phyloP scores from a whole-genome alignment of 2,888 invertebrate species.

The Steromphala cineraria region DNA sequence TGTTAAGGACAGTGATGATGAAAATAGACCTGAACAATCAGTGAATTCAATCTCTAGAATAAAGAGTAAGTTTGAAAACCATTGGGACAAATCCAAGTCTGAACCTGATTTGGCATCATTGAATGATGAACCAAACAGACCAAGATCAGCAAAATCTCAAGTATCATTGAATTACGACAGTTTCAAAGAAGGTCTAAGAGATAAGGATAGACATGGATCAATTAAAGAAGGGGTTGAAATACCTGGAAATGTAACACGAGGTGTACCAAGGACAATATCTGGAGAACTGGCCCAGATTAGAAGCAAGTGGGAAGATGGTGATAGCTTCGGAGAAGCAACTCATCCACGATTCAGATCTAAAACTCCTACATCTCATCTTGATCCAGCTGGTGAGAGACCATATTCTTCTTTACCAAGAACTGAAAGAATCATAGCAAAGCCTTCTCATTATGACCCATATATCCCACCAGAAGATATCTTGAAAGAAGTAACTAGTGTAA shows the following conservation, averaged over 20 bases:
- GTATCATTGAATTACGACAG: slow-evolving; percentile 26
- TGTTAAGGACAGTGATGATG: slow-evolving; percentile 63
- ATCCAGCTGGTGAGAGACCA: neutral
- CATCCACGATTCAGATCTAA: neutral
- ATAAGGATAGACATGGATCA: neutral
- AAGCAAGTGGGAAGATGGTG: slow-evolving; percentile 37
- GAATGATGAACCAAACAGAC: slow-evolving; percentile 34
- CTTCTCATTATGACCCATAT: slow-evolving; percentile 46
- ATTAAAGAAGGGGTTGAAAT: neutral
- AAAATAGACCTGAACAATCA: slow-evolving; percentile 18
- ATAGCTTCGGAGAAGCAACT: slow-evolving; percentile 26
- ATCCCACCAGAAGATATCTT: slow-evolving; percentile 58
- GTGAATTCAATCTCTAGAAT: neutral
- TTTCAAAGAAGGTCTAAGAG: slow-evolving; percentile 16
- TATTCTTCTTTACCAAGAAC: neutral
- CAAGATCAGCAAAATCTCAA: slow-evolving; percentile 56
- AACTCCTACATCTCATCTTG: slow-evolving; percentile 1
- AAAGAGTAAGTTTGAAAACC: neutral
- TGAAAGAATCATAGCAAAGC: neutral
- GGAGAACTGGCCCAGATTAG: slow-evolving; percentile 47
- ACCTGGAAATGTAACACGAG: neutral
- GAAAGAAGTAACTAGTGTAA: slow-evolving; percentile 49
- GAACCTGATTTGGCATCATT: slow-evolving; percentile 48
- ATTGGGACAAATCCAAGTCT: slow-evolving; percentile 44
- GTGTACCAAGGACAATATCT: slow-evolving; percentile 46